A percentile compares a stretch with the other conserved stretches of the same genome.
These are phyloP conservation scores for Drosophila pachea DNA, from an alignment of 1,140 invertebrate genomes.

Conservation along the genomic window DNA sequence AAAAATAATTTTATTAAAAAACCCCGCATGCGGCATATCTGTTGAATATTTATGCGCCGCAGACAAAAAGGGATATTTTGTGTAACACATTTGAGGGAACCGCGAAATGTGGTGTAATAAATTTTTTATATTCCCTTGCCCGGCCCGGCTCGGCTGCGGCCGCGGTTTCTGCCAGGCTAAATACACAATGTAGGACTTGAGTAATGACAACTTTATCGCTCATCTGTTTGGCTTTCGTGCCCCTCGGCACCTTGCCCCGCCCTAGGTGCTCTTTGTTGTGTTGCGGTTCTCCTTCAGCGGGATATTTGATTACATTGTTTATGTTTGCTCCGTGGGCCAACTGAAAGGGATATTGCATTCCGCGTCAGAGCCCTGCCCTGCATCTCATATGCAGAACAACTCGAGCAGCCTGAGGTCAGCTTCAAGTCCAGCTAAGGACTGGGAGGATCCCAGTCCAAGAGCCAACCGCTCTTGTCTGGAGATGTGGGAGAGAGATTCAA, in stretches of 20 bases:
- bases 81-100: constrained; percentile 11
- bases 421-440: too few relatives aligned
- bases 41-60: not conserved
- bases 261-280: constrained; percentile 9
- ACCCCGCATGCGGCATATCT: too few relatives aligned
- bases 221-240: constrained; percentile 36
- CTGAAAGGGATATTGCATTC: constrained; percentile 25
- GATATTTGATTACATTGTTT: constrained; percentile 35
- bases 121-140: constrained; percentile 23
- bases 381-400: too few relatives aligned
- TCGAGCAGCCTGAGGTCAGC: too few relatives aligned
- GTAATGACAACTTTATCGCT: constrained; percentile 57
- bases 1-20: constrained; percentile 12
- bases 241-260: constrained; percentile 2
- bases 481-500: too few relatives aligned
- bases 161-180: constrained; percentile 18
- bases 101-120: constrained; percentile 12
- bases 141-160: constrained; percentile 9
- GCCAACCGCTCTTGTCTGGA: too few relatives aligned
- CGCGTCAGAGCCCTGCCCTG: not conserved
- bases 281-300: constrained; percentile 19
- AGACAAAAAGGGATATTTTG: constrained; percentile 15
- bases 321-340: not conserved
- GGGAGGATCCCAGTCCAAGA: too few relatives aligned
- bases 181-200: constrained; percentile 30